Evolutionary conservation across 2,888 invertebrate genomes (phyloP).

Genomic region (Leucophora obtusa): DNA sequence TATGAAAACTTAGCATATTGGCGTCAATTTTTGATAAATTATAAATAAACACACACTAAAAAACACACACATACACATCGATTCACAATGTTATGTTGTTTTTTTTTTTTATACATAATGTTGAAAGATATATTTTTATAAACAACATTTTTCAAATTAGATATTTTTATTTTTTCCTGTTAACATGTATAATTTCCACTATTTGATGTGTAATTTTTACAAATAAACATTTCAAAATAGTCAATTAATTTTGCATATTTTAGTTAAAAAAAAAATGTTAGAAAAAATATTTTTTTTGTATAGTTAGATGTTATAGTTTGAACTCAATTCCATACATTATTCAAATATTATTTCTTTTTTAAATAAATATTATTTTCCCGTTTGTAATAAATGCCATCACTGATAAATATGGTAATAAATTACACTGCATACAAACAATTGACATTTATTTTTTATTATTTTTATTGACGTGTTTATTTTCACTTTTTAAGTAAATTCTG

Average conservation of each 20-base stretch:
- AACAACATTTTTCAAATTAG: constrained; percentile 12
- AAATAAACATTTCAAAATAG: constrained; percentile 57
- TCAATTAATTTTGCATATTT: constrained; percentile 47
- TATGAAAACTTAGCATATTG: constrained; percentile 1
- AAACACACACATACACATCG: background rate
- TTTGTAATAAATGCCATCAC: constrained; percentile 1
- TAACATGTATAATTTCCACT: constrained; percentile 45
- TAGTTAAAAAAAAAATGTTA: background rate
- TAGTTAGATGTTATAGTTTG: background rate
- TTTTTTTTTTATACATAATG: constrained; percentile 11
- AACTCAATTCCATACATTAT: constrained; percentile 19
- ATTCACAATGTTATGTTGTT: constrained; percentile 33
- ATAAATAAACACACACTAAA: constrained; percentile 43
- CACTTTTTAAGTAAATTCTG: constrained; percentile 5
- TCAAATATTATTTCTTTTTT: constrained; percentile 12
- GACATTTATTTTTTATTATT: constrained; percentile 47
- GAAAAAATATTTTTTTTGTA: background rate
- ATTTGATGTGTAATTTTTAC: constrained; percentile 21
- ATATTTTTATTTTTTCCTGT: constrained; percentile 20
- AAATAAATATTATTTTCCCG: background rate
- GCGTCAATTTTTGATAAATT: constrained; percentile 49
- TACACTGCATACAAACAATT: constrained; percentile 42
- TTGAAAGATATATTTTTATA: constrained; percentile 41
- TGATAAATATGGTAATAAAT: constrained; percentile 50
- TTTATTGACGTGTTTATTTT: constrained; percentile 23